Base-by-base conservation (phyloP, 2,797 vertebrate genomes). In the Sebastes matsubarae region DNA sequence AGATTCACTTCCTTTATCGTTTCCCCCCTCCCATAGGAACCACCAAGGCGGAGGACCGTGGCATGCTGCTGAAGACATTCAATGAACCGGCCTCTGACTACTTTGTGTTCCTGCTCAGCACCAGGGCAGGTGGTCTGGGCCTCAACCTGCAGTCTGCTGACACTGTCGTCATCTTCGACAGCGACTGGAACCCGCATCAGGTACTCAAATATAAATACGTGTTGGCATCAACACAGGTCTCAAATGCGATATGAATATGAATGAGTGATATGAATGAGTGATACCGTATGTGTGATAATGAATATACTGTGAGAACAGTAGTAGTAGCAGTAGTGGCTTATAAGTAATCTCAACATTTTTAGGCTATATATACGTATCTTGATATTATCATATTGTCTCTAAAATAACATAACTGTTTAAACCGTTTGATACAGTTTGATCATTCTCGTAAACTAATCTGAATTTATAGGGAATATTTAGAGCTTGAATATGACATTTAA, bases 111-210 rank as follows among this genome's bases (percentile, higher is more conserved):
- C 88, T 99, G 93, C 97, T 99, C 80, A 99, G 98, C 79, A 99
- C 98, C 4, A 96, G 98, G 3, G 98, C 98, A 0, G 98, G 98
- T 0, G 98, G 98, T 0, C 95, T 99, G 64, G 98, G 98, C 0
- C 96, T 99, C 20, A 99, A 99, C 82, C 94, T 99, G n/a, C 98
- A 99, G 94, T 97, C 98, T 0, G 98, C 98, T 0, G 98, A 99
- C 86, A 99, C 98, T 0, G 98, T 99, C 79, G 95, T 99, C 87
- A 99, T 99, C 89, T 99, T 97, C 1, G 98, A 99, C 95, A 98
- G 97, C 12, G 98, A 99, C 95, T 99, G 98, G 98, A 99, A 99
- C 83, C 98, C 98, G 0, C 98, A 99, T 89, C 98, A 99, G 97
- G 98, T 98, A 94, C 29, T 18, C 0, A 11, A 16, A 68, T n/a